Conservation (phyloP, 2,797 vertebrate genomes). For the Geotrypetes seraphini region DNA sequence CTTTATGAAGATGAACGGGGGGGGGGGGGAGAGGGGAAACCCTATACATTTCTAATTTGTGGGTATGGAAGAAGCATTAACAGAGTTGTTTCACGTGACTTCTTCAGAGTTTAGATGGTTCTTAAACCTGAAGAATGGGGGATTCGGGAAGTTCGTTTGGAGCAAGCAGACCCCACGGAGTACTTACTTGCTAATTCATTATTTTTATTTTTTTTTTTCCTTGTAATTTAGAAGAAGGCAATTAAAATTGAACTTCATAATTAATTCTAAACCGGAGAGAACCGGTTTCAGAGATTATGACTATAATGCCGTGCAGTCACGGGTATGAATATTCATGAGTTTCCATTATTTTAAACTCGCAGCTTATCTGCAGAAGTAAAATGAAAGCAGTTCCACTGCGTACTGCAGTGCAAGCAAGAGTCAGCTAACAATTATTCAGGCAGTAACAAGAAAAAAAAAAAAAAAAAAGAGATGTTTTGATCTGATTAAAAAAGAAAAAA, state of each 20-base stretch:
- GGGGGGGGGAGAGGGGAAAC: too few relatives aligned
- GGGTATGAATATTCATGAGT: conserved; percentile 67
- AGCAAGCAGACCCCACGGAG: conserved; percentile 39
- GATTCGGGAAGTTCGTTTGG: conserved; percentile 32
- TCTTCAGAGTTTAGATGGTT: conserved; percentile 35
- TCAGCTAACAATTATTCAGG: conserved; percentile 22
- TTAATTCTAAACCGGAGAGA: conserved; percentile 67
- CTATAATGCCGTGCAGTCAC: conserved; percentile 55
- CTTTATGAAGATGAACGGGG: too few relatives aligned
- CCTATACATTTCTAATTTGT: conserved; percentile 31
- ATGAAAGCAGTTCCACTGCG: conserved; percentile 58
- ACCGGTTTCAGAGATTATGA: conserved; percentile 66
- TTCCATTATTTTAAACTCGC: conserved; percentile 54
- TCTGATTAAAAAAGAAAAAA: conserved; percentile 4
- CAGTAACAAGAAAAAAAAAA: background rate
- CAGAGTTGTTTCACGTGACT: conserved; percentile 28
- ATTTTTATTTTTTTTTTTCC: conserved; percentile 39
- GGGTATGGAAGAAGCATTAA: conserved; percentile 34
- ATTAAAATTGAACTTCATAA: conserved; percentile 72
- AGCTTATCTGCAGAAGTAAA: conserved; percentile 56
- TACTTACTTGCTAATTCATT: conserved; percentile 52
- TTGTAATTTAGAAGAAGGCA: conserved; percentile 63
- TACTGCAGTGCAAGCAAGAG: conserved; percentile 45
- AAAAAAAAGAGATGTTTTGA: conserved; percentile 1
- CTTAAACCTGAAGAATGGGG: conserved; percentile 37